A percentile compares a stretch with the other conserved stretches of the same genome.
phyloP scores from a whole-genome alignment of 23 tunicate genomes.

The Phallusia fumigata region DNA sequence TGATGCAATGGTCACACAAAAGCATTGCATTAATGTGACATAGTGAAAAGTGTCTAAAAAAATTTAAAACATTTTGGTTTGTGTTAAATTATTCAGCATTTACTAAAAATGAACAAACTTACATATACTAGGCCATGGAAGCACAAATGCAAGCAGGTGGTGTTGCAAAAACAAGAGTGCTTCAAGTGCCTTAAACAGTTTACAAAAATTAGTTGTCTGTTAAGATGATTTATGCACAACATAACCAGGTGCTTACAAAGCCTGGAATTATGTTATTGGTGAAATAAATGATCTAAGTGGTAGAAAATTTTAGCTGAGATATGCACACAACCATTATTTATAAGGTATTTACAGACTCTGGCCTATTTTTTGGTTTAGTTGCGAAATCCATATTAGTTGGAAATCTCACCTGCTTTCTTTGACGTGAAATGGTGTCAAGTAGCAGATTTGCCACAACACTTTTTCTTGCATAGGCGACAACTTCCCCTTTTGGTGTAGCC shows the following conservation, averaged over 20 bases:
- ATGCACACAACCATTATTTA: too few relatives aligned
- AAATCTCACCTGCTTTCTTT: neutral
- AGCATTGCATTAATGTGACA: neutral
- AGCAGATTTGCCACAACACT: neutral
- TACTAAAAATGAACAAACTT: neutral
- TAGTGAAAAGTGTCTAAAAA: neutral
- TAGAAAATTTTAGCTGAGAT: too few relatives aligned
- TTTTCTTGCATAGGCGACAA: neutral
- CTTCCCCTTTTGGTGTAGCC: neutral
- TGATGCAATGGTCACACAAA: neutral
- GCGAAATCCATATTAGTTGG: too few relatives aligned
- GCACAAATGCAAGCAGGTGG: neutral
- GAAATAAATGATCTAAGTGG: too few relatives aligned
- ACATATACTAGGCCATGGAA: slow-evolving; percentile 8
- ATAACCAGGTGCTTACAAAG: too few relatives aligned
- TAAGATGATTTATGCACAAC: neutral
- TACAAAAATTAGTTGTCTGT: neutral
- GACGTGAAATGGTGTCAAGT: neutral
- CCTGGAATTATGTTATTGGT: too few relatives aligned
- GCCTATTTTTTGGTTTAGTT: too few relatives aligned
- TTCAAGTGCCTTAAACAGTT: neutral
- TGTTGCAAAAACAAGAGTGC: neutral
- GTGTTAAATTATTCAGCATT: neutral
- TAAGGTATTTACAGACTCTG: too few relatives aligned
- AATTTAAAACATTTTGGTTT: neutral